Base-by-base conservation (phyloP, 2,113 vertebrate genomes). In the Murina feae region DNA sequence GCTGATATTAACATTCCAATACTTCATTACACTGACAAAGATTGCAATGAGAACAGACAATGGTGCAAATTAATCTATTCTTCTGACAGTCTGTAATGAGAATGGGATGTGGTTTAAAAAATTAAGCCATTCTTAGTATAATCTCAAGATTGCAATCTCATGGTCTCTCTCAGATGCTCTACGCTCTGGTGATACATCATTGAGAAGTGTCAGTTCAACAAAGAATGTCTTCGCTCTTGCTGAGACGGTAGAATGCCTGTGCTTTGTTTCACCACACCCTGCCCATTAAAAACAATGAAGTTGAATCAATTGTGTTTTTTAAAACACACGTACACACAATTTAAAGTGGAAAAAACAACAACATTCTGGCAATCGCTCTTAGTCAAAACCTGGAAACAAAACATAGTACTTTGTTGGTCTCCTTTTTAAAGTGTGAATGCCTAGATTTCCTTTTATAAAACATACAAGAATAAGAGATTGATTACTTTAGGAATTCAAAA, bases 1-100 rank as follows among this genome's bases (percentile, higher is more conserved):
- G 76, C 84, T 91, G 81, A 94, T 76, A 84, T 49, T 91, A 95
- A 87, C 78, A 35, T 93, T 58, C 69, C 17, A 10, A 90, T 96
- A 89, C 66, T 78, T 65, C 93, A n/a, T 83, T 90, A 89, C 25
- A 13, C 82, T 90, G 94, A 81, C 55, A 95, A 96, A 96, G 91
- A 89, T 87, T 96, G 79, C 90, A 85, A 37, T 65, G 85, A 95
- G 94, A 94, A 74, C 72, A 94, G 93, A 88, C 78, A 78, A 55
- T 91, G 94, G 71, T 84, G 82, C 83, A 76, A 93, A 92, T 95
- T 93, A 95, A 97, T 95, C 89, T 79, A 14, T 86, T 95, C 85
- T 96, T 95, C n/a, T 89, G 93, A 95, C 89, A 93, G 63, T 16
- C 75, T 78, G 47, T 95, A 95, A 94, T 91, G 93, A 97, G 90